Base-by-base conservation (phyloP, 2,797 vertebrate species). In the Acropternis orthonyx region DNA sequence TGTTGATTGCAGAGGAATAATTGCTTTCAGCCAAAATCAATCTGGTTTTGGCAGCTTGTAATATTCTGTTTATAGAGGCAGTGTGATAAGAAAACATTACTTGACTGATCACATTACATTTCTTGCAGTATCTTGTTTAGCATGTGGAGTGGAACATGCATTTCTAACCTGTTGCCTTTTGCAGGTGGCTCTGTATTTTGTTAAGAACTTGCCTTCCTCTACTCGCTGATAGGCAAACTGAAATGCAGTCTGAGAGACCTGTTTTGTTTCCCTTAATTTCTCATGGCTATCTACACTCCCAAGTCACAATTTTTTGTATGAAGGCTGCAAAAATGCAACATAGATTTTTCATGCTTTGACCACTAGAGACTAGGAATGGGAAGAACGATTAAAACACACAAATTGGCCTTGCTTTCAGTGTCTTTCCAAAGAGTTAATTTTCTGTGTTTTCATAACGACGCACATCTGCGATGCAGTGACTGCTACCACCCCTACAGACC, bases 31-130 rank as follows among this genome's bases (percentile, higher is more conserved):
- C 54, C 72, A 73, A 87, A 89, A 46, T 46, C 46, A 43, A 8
- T 52, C 27, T 66, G 30, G 21, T 81, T 97, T 96, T 72, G 66
- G 62, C 74, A 94, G 44, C 37, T 94, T 76, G 30, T 81, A 73
- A 80, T 75, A 78, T 26, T 92, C 44, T 69, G 30, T 83, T 94
- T 95, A 81, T 76, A 75, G 46, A 84, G 66, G 43, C 48, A 76
- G 34, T 3, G 11, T 61, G 67, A 74, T 88, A 76, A 80, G 69
- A 69, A 86, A 92, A 86, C 0, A 4, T 44, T 72, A 18, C 67
- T 84, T 65, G 73, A 67, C 59, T 86, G 69, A 84, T 69, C 27
- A 30, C 71, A 43, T 79, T 71, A 30, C 36, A 12, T 88, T 90
- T 73, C 76, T 49, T 66, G 52, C 0, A 1, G 23, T 54, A 51